These are phyloP conservation scores for Atherinosoma microstoma DNA, from an alignment of 2,797 vertebrate species.

Conservation along the genomic window DNA sequence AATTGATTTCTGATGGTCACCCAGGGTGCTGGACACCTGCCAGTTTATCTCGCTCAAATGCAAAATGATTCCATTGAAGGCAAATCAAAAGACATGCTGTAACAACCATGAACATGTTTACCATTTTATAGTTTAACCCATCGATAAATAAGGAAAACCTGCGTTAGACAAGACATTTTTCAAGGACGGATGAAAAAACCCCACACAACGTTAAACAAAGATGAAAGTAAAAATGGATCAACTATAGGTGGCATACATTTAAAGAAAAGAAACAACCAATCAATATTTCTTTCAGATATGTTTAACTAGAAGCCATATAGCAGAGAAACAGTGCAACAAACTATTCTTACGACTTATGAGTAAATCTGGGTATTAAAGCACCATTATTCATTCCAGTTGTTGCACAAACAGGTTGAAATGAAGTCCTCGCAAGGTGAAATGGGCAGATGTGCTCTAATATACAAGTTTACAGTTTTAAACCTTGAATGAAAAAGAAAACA, in stretches of 20 bases:
- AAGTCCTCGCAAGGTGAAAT: slow-evolving; percentile 6
- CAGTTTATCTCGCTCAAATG: slow-evolving; percentile 60
- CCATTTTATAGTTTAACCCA: background rate
- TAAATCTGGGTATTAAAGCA: slow-evolving; percentile 52
- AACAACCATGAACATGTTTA: background rate
- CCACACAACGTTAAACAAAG: no score
- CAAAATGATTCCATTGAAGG: slow-evolving; percentile 48
- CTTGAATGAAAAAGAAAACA: no score
- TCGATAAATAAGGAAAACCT: no score
- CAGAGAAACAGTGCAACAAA: background rate
- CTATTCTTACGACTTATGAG: background rate
- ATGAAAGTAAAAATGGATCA: background rate
- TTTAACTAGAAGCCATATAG: slow-evolving; percentile 52
- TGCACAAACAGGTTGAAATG: slow-evolving; percentile 19
- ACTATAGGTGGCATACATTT: slow-evolving; percentile 16
- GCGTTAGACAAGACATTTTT: background rate
- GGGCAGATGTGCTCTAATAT: background rate
- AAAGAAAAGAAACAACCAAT: slow-evolving; percentile 20
- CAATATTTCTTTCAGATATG: slow-evolving; percentile 30
- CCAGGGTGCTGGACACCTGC: slow-evolving; percentile 66
- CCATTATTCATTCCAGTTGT: slow-evolving; percentile 31
- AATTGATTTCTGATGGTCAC: slow-evolving; percentile 78
- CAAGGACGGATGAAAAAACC: background rate
- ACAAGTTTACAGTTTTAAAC: no score
- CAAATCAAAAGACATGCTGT: slow-evolving; percentile 33